Percentiles rank a stretch among this genome's conserved stretches.
Evolutionary conservation across 1,140 invertebrate species (phyloP).

Genomic region (Leptonema lineaticorne): DNA sequence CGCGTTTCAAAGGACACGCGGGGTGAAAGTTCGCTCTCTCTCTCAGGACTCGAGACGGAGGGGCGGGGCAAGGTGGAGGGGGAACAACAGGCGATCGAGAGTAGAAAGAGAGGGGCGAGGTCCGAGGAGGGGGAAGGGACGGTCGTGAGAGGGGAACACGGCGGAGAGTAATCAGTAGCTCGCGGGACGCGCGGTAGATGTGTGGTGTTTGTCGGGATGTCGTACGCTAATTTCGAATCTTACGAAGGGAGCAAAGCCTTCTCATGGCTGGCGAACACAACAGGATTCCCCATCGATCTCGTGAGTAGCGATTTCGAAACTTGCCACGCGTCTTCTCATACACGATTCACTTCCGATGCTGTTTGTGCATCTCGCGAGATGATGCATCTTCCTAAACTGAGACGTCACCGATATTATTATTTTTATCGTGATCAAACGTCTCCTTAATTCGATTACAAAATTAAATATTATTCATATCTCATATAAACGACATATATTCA

Average conservation of each 20-base stretch:
- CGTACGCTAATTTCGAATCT: constrained; percentile 44
- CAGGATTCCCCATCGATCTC: constrained; percentile 64
- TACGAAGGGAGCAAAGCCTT: constrained; percentile 64
- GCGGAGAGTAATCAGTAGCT: neutral
- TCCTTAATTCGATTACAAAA: too few species aligned
- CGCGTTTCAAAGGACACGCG: too few species aligned
- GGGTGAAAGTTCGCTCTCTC: too few species aligned
- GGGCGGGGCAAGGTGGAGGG: neutral
- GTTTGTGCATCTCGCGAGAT: neutral
- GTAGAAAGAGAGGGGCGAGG: neutral
- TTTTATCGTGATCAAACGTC: too few species aligned
- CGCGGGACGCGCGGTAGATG: neutral
- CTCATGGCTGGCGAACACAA: constrained; percentile 57
- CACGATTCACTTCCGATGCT: neutral
- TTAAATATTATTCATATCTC: too few species aligned
- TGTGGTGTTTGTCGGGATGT: constrained; percentile 11
- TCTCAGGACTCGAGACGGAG: neutral
- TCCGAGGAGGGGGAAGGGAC: neutral
- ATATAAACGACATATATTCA: too few species aligned
- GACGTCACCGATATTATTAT: too few species aligned
- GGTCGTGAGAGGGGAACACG: neutral
- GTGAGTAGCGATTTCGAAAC: constrained; percentile 48
- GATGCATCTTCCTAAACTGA: neutral
- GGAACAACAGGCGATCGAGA: neutral
- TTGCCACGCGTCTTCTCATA: neutral